Evolutionary conservation across 1,140 invertebrate species (phyloP), one percentile per base, ranked within the genome.

Genomic region (Ladona fulva): DNA sequence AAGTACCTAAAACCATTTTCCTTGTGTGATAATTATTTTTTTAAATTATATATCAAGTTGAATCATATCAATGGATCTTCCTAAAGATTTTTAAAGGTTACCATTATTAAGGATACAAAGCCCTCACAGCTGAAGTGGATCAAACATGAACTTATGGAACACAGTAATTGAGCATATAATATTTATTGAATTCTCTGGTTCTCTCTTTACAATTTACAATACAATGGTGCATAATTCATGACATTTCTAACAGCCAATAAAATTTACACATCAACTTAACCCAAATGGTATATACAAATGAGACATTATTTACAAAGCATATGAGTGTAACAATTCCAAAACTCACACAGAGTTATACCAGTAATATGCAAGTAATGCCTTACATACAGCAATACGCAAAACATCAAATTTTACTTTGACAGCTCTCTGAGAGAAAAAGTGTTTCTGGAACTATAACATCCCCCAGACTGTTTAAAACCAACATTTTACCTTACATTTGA

Each of bases 241-340:
- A 22, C 14, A 66, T 66, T 66, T 16, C 3, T 66, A 66, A 16
- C 14, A 66, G 52, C 52, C n/a, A 66, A 66, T 16, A 16, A 66
- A 19, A 19, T 66, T 19, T 22, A 66, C 14, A 66, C n/a, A 66
- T 66, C 52, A 66, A 66, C n/a, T 16, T 66, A 66, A 66, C 3
- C 52, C 52, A 66, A 66, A 66, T 66, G n/a, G n/a, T 66, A 66
- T 66, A 66, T 66, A 66, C 52, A 66, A 19, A 66, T 66, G n/a
- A 19, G 52, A 66, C 52, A 66, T 66, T 66, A 66, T 66, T 19
- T 66, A 66, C 52, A 66, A 66, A 66, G 52, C 52, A 19, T 66
- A 19, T 66, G 52, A 66, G 5, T 66, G 14, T 16, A 66, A 66
- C 52, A 19, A 66, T 66, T 66, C 52, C 52, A 66, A 22, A 66